Evolutionary conservation across 2,888 invertebrate genomes (phyloP), one percentile per base, ranked within the genome.

Genomic region (Desoria tigrina): DNA sequence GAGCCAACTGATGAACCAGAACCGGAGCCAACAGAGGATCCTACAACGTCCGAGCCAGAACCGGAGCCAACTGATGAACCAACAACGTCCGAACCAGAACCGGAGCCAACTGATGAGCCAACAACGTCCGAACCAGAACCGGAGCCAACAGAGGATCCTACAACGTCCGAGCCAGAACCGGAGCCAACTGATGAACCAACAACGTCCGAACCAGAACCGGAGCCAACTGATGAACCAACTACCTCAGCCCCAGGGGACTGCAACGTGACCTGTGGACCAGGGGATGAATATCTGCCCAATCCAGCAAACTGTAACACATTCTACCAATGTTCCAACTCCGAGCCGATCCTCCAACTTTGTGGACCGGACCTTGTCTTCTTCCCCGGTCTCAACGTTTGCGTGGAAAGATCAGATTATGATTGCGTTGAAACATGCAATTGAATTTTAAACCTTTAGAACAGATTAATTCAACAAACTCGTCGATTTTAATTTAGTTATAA

Each of bases 271-370:
- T 63, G 63, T 28, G 42, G 45, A 6, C 16, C 39, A 18, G 53
- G 27, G n/a, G 63, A 58, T 7, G 42, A 63, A 21, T 63, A 63
- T n/a, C 24, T 58, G 2, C 42, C 59, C 18, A 59, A 63, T 26
- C 63, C 58, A 23, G 7, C 24, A 1, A 58, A 63, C 18, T 63
- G 63, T 45, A 16, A 18, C 1, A 58, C 63, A 0, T 63, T 45
- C 39, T 63, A 59, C 26, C 63, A 63, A 14, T 63, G 63, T 27
- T 63, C 63, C 7, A 63, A 63, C 39, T 50, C 51, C 1, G 58
- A 42, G 21, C 51, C 63, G 26, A 39, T 63, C n/a, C 14, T 51
- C 7, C 27, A 51, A 32, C 51, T 49, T 18, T 63, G 63, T 27
- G 27, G 45, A 18, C 51, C 58, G 16, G 63, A 50, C 18, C 42